These are phyloP conservation scores for Nomia melanderi DNA, from an alignment of 1,140 invertebrate genomes.

Conservation along the genomic window DNA sequence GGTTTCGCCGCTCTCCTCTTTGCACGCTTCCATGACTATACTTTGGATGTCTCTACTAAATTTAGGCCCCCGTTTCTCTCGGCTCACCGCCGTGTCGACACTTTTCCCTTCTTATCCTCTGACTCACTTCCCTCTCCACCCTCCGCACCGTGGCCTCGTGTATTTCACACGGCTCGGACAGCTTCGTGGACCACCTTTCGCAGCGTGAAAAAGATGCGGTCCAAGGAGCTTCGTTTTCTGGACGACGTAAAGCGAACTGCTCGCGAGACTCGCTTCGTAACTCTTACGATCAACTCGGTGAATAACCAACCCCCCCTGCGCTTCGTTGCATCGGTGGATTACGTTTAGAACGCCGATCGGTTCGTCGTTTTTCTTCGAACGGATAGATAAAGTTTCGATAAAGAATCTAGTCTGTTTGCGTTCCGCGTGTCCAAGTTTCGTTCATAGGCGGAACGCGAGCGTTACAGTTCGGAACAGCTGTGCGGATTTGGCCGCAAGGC, in stretches of 20 bases:
- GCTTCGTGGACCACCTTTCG: slow-evolving; percentile 29
- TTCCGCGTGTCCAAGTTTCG: too few species aligned
- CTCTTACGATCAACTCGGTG: slow-evolving; percentile 16
- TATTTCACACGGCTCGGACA: slow-evolving; percentile 9
- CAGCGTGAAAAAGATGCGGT: slow-evolving; percentile 60
- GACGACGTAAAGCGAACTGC: slow-evolving; percentile 12
- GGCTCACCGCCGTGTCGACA: slow-evolving; percentile 1
- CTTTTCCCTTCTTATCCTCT: slow-evolving; percentile 28
- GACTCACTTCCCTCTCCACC: neutral
- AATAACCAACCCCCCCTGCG: slow-evolving; percentile 12
- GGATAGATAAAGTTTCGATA: too few species aligned
- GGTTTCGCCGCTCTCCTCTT: neutral
- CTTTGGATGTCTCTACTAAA: slow-evolving; percentile 69
- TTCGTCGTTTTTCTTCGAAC: neutral
- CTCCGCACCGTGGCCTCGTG: neutral
- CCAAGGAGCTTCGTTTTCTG: slow-evolving; percentile 65
- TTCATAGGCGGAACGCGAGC: neutral
- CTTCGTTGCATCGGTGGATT: too few species aligned
- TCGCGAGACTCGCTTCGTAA: slow-evolving; percentile 18
- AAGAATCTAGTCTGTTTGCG: too few species aligned
- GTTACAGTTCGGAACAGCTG: slow-evolving; percentile 17
- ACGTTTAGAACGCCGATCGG: too few species aligned
- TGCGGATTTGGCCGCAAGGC: neutral
- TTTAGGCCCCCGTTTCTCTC: slow-evolving; percentile 64
- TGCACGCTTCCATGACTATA: slow-evolving; percentile 54